Conservation (phyloP, 2,113 vertebrate genomes). For the Rhineura floridana region DNA sequence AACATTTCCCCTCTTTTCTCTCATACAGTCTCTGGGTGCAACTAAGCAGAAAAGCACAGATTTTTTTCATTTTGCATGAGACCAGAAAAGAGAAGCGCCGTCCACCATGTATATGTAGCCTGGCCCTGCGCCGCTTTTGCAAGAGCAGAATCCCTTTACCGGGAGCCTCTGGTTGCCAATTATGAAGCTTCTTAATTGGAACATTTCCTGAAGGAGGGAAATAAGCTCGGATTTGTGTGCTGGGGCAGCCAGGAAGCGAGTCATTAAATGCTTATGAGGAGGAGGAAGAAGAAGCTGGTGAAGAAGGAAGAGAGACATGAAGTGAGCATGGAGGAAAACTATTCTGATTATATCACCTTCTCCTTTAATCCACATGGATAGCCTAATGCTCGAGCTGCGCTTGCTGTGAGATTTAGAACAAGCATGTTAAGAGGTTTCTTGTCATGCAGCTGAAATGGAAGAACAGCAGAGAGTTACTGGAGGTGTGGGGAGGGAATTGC, state of each 20-base stretch:
- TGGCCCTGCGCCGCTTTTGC: slow-evolving; percentile 19
- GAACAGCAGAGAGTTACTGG: slow-evolving; percentile 39
- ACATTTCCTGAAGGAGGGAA: slow-evolving; percentile 71
- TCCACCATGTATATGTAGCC: background rate
- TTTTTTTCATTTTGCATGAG: background rate
- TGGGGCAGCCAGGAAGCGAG: slow-evolving; percentile 60
- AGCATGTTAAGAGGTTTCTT: slow-evolving; percentile 24
- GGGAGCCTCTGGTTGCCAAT: slow-evolving; percentile 64
- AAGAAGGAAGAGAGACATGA: slow-evolving; percentile 30
- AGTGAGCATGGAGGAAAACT: slow-evolving; percentile 67
- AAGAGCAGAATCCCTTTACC: slow-evolving; percentile 61
- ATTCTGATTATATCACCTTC: slow-evolving; percentile 61
- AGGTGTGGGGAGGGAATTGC: slow-evolving; percentile 40
- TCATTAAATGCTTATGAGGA: slow-evolving; percentile 58
- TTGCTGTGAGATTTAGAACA: slow-evolving; percentile 49
- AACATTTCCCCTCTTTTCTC: background rate
- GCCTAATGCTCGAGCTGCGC: slow-evolving; percentile 34
- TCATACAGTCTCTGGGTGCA: background rate
- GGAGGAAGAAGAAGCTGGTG: background rate
- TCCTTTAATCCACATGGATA: slow-evolving; percentile 54
- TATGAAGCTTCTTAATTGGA: slow-evolving; percentile 63
- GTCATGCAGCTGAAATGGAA: slow-evolving; percentile 48
- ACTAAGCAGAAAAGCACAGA: background rate
- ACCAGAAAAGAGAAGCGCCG: slow-evolving; percentile 15
- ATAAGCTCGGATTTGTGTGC: slow-evolving; percentile 53